Evolutionary conservation across 2,797 vertebrate species (phyloP), one percentile per base, ranked within the genome.

Genomic region (Rhynchonycteris naso): DNA sequence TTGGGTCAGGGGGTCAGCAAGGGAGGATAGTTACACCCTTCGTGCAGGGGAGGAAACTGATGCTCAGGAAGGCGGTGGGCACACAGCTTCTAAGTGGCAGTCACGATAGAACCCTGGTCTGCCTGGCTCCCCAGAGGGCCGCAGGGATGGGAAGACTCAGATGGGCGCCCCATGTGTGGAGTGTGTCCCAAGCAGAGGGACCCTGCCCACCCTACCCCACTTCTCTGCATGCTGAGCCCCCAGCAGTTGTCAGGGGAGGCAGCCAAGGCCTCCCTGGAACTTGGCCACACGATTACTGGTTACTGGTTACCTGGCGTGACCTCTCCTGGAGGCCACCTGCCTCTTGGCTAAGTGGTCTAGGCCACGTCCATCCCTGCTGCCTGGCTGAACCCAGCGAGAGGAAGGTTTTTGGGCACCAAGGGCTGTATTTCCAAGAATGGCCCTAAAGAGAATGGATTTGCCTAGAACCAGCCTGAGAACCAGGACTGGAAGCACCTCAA

Each of bases 131-230:
- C 19, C 47, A 16, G 9, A 63, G 35, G 52, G 65, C 58, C 78
- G 66, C 11, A 28, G 71, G 28, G 28, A 74, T 28, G 22, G 59
- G 33, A 80, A 43, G n/a, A 50, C 24, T 54, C 11, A 0, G 10
- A 18, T 5, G 4, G 63, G 52, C 1, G 14, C 35, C 7, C 28
- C 7, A 0, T 2, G 21, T 65, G 28, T 3, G 4, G 58, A 21
- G 6, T 0, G 0, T 85, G 47, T 52, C n/a, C 74, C 38, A 19
- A 54, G 52, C 63, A 68, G 4, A 35, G 47, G 47, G 63, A 9
- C 35, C 14, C 28, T 35, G 56, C 19, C 47, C 10, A 19, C 22
- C 52, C 33, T 10, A 21, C 28, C n/a, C 30, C 24, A 50, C 33
- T 52, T 68, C 43, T 87, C 75, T 50, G 12, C 4, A 1, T 78